These are phyloP conservation scores for Rhea americana DNA, from an alignment of 2,113 vertebrate species.

Conservation along the genomic window DNA sequence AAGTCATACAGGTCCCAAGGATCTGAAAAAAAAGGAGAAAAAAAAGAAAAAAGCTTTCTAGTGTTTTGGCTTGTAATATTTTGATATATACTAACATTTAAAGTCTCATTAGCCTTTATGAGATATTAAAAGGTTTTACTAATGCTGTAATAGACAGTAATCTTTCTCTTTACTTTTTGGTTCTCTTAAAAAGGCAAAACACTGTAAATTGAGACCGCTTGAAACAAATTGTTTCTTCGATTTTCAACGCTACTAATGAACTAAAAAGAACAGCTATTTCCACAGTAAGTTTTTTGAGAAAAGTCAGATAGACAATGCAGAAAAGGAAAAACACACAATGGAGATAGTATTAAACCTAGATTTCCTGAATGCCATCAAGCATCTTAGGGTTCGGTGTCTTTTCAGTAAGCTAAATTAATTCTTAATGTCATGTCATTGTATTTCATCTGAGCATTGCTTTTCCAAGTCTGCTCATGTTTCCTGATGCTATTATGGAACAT, in stretches of 20 bases:
- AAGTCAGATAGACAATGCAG: neutral
- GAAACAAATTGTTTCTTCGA: neutral
- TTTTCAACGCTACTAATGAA: neutral
- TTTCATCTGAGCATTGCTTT: neutral
- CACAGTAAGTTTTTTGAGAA: neutral
- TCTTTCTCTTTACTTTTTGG: neutral
- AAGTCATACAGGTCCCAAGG: neutral
- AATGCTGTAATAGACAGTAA: neutral
- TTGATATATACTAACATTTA: neutral
- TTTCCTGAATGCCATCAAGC: neutral
- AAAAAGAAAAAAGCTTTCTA: neutral
- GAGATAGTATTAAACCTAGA: neutral
- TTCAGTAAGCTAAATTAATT: neutral
- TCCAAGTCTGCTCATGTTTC: neutral
- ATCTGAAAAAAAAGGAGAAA: too few species aligned
- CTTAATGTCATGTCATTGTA: neutral
- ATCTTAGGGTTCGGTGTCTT: neutral
- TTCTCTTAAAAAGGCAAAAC: neutral
- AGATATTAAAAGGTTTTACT: neutral
- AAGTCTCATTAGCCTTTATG: neutral
- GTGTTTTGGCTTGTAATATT: neutral
- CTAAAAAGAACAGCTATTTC: neutral
- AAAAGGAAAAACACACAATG: neutral
- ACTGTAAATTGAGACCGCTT: neutral
- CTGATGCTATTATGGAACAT: neutral